These are phyloP conservation scores for Palythoa grandis DNA, from an alignment of 92 coral and sea anemone genomes.

Conservation along the genomic window DNA sequence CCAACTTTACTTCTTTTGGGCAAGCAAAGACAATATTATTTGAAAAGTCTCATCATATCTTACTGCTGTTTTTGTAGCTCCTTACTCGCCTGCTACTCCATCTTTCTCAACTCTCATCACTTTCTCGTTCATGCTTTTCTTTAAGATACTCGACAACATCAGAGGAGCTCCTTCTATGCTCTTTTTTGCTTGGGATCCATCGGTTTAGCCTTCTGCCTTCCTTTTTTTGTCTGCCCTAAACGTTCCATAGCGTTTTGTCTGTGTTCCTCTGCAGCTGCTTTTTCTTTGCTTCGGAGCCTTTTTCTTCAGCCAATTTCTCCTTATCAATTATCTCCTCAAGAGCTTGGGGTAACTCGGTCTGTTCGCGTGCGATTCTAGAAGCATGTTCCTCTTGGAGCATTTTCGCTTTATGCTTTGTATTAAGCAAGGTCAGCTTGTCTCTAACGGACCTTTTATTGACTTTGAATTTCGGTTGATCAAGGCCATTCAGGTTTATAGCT, in stretches of 20 bases:
- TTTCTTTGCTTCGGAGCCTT: conserved; percentile 46
- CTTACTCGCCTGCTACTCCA: neutral
- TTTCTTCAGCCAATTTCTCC: conserved; percentile 37
- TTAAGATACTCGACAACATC: conserved; percentile 11
- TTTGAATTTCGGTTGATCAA: too few species aligned
- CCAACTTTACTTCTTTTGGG: neutral
- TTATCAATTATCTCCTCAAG: conserved; percentile 7
- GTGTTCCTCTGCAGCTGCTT: conserved; percentile 48
- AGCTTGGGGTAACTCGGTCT: conserved; percentile 50
- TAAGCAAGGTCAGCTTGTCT: conserved; percentile 17
- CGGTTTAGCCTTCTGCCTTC: conserved; percentile 36
- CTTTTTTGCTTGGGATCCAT: conserved; percentile 34
- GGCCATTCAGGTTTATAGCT: conserved; percentile 1
- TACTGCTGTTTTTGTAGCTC: conserved; percentile 9
- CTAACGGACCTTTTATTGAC: conserved; percentile 14
- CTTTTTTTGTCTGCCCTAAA: conserved; percentile 42
- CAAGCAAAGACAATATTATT: conserved; percentile 2
- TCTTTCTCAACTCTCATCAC: neutral
- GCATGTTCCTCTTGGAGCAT: conserved; percentile 40
- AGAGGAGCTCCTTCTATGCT: conserved; percentile 38
- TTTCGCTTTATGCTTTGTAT: conserved; percentile 37
- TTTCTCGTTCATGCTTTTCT: conserved; percentile 29
- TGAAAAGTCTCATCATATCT: conserved; percentile 12
- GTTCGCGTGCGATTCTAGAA: conserved; percentile 32
- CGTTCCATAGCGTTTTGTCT: conserved; percentile 29